Base-by-base conservation (phyloP, 1,140 invertebrate species). In the Bombus turneri region DNA sequence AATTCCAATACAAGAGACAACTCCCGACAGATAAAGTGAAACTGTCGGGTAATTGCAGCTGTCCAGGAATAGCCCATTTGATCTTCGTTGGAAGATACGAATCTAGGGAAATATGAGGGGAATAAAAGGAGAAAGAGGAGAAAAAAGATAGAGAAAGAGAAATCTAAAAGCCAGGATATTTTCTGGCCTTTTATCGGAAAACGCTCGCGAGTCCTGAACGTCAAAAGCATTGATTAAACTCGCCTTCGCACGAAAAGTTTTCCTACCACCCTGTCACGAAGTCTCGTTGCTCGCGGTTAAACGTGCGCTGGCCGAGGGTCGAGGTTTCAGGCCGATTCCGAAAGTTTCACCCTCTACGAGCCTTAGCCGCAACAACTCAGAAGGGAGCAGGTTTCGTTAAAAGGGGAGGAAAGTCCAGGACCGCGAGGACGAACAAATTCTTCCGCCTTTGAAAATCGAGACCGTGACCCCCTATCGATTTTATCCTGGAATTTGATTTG, bases 181-280 rank as follows among this genome's bases (percentile, higher is more conserved):
- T 91, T 88, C 53, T 66, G 39, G 15, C 43, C 64, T 66, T 87
- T 89, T 90, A 86, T 80, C 86, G 77, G 28, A 28, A 88, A 79
- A 69, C 47, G 43, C 5, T 73, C 25, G 75, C 75, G 73, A 86
- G 77, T n/a, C 66, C 12, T 8, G 75, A 66, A 89, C 80, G 88
- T 90, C 88, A 90, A 86, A 91, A 87, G 86, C 86, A 91, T 92
- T 90, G 91, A 92, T 92, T 92, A 91, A 91, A 87, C 81, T 64
- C 86, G 81, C 47, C 74, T 74, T 90, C 78, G 83, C 90, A 89
- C 87, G 88, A 81, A 77, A 91, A 84, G 68, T 68, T 72, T 18
- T 41, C 83, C 83, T 15, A 15, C 59, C 34, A 13, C 47, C 83
- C 73, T 37, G 81, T 71, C 68, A 37, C 72, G 39, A 64, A 57